Base-by-base conservation (phyloP, 2,888 invertebrate species). In the Ennomos erosarius region DNA sequence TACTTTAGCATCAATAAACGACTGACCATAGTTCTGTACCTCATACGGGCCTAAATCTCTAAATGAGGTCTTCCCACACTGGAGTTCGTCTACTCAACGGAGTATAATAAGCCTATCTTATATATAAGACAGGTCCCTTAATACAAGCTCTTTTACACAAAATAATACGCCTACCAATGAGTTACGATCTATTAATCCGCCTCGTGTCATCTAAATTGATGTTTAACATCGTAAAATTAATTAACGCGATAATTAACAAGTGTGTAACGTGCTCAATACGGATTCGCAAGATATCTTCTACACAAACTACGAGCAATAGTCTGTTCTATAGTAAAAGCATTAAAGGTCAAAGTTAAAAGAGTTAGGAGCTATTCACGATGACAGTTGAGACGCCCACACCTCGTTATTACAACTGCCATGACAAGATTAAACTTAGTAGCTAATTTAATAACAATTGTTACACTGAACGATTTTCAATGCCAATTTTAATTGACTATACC, bases 401-500 rank as follows among this genome's bases (percentile, higher is more conserved):
- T 47, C 39, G 53, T 42, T 65, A 64, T 64, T 59, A 65, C 62
- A 63, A 68, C 60, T 50, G 57, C 58, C 59, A 54, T 46, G 54
- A 56, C 56, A 52, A 49, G 57, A n/a, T n/a, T n/a, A n/a, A n/a
- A 53, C 53, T 67, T 51, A 55, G 50, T 55, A 57, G 39, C 42
- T 56, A 55, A 56, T 56, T 56, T 33, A 40, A 42, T 51, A 47
- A 37, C 33, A 46, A 51, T 57, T 38, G 34, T 47, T 44, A 26
- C 38, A 11, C 11, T 10, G 0, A 10, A 35, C 9, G 11, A 13
- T 39, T 34, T 42, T 36, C 36, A n/a, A 47, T 10, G 36, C 40
- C 35, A n/a, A 36, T 47, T 47, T 36, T n/a, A 12, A 10, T 34
- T 34, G 33, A 26, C 3, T 6, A 3, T 26, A 26, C 26, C 6